Base-by-base conservation (phyloP, 2,797 vertebrate genomes). In the Xiphorhynchus erythropygius region DNA sequence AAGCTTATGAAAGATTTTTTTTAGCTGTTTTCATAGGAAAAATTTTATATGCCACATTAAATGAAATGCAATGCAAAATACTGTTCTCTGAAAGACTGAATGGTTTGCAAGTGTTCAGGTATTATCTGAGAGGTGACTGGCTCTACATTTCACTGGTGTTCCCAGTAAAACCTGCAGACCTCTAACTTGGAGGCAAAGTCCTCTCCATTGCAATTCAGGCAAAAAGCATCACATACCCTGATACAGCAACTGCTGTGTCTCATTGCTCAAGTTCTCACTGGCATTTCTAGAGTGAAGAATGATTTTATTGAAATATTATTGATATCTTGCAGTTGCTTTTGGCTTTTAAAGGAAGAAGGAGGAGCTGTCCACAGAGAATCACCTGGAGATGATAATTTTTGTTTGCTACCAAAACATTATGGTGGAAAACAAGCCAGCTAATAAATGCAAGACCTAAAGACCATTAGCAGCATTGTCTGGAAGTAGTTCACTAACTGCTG, bases 11-110 rank as follows among this genome's bases (percentile, higher is more conserved):
- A 87, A 88, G 13, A 4, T n/a, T 75, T 73, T 39, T 35, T 85
- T 53, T 69, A 69, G 49, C 49, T 64, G 37, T 70, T 94, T 95
- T 91, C 78, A 76, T 74, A 67, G 60, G 78, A 84, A 96, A 79
- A 60, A 5, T 73, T 76, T 89, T 89, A 91, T 64, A 57, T 24
- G 49, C 62, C 87, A 87, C 53, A 60, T 85, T 85, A 93, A 85
- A 90, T 2, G 10, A 81, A 94, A 74, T 42, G 68, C 23, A 92
- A 91, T 39, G 49, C 65, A 89, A 78, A 91, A 81, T 37, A 55
- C 14, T 37, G 9, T 23, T 86, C 47, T 70, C 65, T 5, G 5
- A 78, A 94, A 84, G 50, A 28, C 39, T 30, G 69, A 78, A 75
- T 60, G 56, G 81, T 78, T 85, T 92, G 64, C 62, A 89, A 95